Conservation (phyloP, 2,797 vertebrate genomes). For the Hippocampus kuda region DNA sequence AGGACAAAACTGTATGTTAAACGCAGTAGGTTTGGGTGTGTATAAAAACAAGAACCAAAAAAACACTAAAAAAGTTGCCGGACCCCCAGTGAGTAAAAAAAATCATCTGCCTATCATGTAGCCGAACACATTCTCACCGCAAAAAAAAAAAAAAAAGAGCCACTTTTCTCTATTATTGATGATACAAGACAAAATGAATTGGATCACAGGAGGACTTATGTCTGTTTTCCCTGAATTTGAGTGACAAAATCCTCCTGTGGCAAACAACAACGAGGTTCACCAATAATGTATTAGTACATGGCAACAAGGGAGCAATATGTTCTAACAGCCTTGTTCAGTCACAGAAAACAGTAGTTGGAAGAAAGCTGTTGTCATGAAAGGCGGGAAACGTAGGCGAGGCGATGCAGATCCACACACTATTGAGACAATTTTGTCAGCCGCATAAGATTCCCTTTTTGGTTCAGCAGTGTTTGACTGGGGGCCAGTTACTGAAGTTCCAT, state of each 20-base stretch:
- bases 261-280: slow-evolving; percentile 32
- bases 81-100: neutral
- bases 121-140: slow-evolving; percentile 14
- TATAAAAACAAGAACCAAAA: neutral
- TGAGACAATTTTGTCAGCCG: slow-evolving; percentile 35
- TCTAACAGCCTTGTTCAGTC: slow-evolving; percentile 24
- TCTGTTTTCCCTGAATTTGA: slow-evolving; percentile 27
- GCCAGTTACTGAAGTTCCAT: slow-evolving; percentile 37
- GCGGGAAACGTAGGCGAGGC: slow-evolving; percentile 25
- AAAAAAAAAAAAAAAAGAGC: slow-evolving; percentile 23
- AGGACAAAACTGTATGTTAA: neutral
- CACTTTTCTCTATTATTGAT: slow-evolving; percentile 17
- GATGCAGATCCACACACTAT: slow-evolving; percentile 29
- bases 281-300: slow-evolving; percentile 36
- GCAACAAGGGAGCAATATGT: slow-evolving; percentile 39
- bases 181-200: slow-evolving; percentile 19
- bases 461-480: slow-evolving; percentile 47
- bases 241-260: slow-evolving; percentile 32
- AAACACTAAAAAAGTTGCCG: neutral
- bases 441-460: slow-evolving; percentile 37
- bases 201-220: slow-evolving; percentile 12
- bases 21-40: neutral
- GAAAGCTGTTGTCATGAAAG: slow-evolving; percentile 30
- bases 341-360: slow-evolving; percentile 28
- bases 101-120: neutral